A percentile compares a stretch with the other conserved stretches of the same genome.
phyloP scores from a whole-genome alignment of 2,797 vertebrate genomes.

The Parotocinclus haroldoi region DNA sequence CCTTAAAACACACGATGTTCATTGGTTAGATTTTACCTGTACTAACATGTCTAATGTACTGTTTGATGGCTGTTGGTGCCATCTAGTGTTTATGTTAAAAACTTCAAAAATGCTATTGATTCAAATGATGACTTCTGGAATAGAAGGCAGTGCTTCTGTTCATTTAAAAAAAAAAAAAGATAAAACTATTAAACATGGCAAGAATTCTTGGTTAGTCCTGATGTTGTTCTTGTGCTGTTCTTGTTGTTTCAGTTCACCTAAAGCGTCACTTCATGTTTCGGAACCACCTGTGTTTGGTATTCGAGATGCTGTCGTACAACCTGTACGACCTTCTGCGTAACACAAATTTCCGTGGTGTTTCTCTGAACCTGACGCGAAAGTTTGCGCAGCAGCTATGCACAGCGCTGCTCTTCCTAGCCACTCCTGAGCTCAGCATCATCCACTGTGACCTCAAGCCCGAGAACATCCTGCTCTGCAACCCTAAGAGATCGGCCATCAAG shows the following conservation, averaged over 20 bases:
- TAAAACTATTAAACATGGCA: too few species aligned
- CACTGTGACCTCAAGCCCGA: conserved; percentile 99
- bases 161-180: too few species aligned
- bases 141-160: too few species aligned
- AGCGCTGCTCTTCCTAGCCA: conserved; percentile 97
- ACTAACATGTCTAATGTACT: too few species aligned
- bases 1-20: too few species aligned
- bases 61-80: conserved; percentile 10
- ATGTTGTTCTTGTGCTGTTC: conserved; percentile 19
- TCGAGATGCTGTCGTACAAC: conserved; percentile 99
- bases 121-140: too few species aligned
- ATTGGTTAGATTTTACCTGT: too few species aligned
- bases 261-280: conserved; percentile 99
- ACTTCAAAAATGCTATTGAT: neutral
- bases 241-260: conserved; percentile 81
- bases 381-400: conserved; percentile 99
- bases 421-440: conserved; percentile 99
- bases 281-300: conserved; percentile 99
- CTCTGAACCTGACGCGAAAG: conserved; percentile 96
- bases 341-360: conserved; percentile 99
- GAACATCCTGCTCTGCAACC: conserved; percentile 98
- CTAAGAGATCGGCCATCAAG: conserved; percentile 98
- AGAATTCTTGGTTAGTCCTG: too few species aligned
- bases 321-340: conserved; percentile 96
- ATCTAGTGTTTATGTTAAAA: conserved; percentile 25